Percentiles rank a stretch among this genome's conserved stretches.
Evolutionary conservation across 1,140 invertebrate species (phyloP).

Genomic region (Dendroctonus ponderosae): DNA sequence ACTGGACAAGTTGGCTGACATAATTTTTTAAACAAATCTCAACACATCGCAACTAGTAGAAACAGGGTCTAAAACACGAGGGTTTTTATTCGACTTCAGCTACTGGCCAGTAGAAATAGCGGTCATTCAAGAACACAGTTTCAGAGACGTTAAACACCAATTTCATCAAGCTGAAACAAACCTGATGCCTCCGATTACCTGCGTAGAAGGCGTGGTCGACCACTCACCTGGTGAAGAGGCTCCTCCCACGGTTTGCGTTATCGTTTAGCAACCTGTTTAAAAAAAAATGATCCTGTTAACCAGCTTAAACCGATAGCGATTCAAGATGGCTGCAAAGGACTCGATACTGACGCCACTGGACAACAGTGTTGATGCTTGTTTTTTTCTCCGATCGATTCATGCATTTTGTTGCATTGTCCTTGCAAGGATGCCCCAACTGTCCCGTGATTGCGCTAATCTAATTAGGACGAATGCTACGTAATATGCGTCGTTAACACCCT

Average conservation of each 20-base stretch:
- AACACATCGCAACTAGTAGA: background rate
- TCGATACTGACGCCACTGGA: slow-evolving; percentile 39
- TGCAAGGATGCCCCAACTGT: slow-evolving; percentile 8
- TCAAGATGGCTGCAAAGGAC: slow-evolving; percentile 43
- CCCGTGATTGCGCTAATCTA: background rate
- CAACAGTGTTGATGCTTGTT: slow-evolving; percentile 2
- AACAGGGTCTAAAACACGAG: background rate
- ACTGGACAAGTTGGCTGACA: background rate
- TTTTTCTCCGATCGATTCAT: too few relatives aligned
- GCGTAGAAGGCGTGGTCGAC: slow-evolving; percentile 19
- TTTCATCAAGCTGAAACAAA: background rate
- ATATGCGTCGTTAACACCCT: background rate
- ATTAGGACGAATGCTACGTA: background rate
- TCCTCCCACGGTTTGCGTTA: slow-evolving; percentile 24
- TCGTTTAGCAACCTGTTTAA: slow-evolving; percentile 43
- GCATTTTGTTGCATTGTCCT: background rate
- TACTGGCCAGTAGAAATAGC: background rate
- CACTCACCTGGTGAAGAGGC: slow-evolving; percentile 22
- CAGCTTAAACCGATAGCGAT: slow-evolving; percentile 37
- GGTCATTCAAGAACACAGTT: too few relatives aligned
- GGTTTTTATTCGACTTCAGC: background rate
- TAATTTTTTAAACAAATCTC: background rate
- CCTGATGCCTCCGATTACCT: slow-evolving; percentile 21
- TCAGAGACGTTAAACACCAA: too few relatives aligned
- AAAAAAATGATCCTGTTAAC: slow-evolving; percentile 47